These are phyloP conservation scores for Spilosoma lubricipeda DNA, from an alignment of 2,888 invertebrate species.

Conservation along the genomic window DNA sequence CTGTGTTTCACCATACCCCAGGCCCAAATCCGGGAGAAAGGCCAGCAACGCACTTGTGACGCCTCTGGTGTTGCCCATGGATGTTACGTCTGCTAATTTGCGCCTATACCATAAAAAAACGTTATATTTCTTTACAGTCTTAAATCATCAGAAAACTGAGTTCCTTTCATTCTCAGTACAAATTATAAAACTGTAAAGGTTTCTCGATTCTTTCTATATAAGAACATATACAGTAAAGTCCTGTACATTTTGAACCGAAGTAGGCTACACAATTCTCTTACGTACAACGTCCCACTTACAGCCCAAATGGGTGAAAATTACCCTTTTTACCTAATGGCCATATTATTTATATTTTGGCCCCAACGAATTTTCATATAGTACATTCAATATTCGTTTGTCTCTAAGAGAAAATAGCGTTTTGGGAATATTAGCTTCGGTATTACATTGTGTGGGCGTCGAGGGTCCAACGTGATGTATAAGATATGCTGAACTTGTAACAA, in stretches of 20 bases:
- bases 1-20: no score
- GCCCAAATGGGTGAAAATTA: conserved; percentile 38
- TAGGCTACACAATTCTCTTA: neutral
- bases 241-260: neutral
- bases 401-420: conserved; percentile 2
- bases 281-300: conserved; percentile 12
- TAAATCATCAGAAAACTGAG: no score
- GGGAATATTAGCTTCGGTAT: conserved; percentile 13
- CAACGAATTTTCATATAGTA: conserved; percentile 22
- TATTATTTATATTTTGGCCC: conserved; percentile 36
- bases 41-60: no score
- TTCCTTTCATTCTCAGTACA: no score
- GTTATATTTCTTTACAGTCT: no score
- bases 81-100: no score
- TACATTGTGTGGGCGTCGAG: conserved; percentile 19
- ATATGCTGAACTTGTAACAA: conserved; percentile 31
- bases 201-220: neutral
- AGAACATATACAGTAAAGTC: neutral
- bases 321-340: conserved; percentile 29
- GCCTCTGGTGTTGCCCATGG: no score
- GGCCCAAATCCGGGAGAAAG: no score
- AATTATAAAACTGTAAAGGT: neutral
- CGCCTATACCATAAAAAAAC: no score
- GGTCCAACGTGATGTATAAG: conserved; percentile 16
- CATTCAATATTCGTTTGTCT: neutral